A percentile compares a stretch with the other conserved stretches of the same genome.
Evolutionary conservation across 2,113 vertebrate species (phyloP).

Genomic region (Rana temporaria): DNA sequence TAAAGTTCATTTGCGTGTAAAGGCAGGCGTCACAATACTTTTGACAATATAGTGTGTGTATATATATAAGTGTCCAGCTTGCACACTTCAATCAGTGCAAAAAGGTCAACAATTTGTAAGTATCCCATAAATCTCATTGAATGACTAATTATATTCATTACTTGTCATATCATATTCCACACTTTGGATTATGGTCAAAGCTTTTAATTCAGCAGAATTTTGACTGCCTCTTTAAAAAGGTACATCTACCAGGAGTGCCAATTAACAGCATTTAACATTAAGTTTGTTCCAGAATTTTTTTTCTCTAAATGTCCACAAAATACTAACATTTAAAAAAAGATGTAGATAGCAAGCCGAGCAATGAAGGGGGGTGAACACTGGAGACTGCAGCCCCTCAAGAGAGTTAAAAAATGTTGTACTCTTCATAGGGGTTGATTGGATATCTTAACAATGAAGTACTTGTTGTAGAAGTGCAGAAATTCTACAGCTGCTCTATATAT

Average conservation of each 20-base stretch:
- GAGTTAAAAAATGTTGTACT: conserved; percentile 51
- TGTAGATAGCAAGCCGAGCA: conserved; percentile 18
- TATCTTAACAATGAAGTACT: conserved; percentile 55
- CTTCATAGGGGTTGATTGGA: conserved; percentile 48
- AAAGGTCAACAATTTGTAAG: neutral
- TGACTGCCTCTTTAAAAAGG: neutral
- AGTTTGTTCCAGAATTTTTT: neutral
- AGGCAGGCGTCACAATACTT: too few species aligned
- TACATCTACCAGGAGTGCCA: neutral
- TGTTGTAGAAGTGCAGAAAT: conserved; percentile 47
- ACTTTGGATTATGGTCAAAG: neutral
- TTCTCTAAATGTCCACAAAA: conserved; percentile 4
- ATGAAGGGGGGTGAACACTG: neutral
- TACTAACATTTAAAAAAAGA: neutral
- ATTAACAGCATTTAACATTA: conserved; percentile 14
- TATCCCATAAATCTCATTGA: neutral
- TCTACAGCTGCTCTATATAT: conserved; percentile 56
- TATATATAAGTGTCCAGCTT: neutral
- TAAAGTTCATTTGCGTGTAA: too few species aligned
- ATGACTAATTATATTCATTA: neutral
- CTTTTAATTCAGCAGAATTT: neutral
- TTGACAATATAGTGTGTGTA: too few species aligned
- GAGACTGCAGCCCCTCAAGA: conserved; percentile 31
- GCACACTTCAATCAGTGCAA: neutral
- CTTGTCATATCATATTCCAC: neutral